These are phyloP conservation scores for Rhodinocichla rosea DNA, from an alignment of 2,113 vertebrate genomes.

Conservation along the genomic window DNA sequence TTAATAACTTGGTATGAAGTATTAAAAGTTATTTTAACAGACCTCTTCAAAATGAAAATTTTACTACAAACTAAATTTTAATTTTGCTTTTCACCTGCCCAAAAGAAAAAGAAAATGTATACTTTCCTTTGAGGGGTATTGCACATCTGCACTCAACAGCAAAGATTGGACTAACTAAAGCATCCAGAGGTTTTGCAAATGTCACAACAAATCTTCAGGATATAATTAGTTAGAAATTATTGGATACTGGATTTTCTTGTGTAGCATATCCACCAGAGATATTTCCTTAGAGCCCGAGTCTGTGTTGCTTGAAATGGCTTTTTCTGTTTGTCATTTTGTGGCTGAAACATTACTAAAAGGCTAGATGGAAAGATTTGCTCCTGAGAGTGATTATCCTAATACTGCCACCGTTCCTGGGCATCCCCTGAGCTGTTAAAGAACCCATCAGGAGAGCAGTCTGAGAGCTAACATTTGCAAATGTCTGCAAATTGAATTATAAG, in stretches of 20 bases:
- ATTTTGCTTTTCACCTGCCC: not conserved
- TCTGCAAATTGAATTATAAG: conserved; percentile 63
- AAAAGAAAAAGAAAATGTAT: not conserved
- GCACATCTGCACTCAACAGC: not conserved
- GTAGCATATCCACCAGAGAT: not conserved
- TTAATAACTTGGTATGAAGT: not conserved
- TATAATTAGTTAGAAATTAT: not conserved
- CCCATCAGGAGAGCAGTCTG: conserved; percentile 36
- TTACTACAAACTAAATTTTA: not conserved
- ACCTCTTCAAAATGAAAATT: not conserved
- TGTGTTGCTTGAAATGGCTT: not conserved
- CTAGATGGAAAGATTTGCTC: conserved; percentile 24
- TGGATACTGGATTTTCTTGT: not conserved
- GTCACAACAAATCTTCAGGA: not conserved
- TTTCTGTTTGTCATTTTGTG: not conserved
- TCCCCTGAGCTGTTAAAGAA: conserved; percentile 56
- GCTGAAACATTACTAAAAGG: conserved; percentile 14
- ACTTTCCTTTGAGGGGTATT: not conserved
- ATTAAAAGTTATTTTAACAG: not conserved
- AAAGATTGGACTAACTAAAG: not conserved
- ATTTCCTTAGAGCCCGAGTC: not conserved
- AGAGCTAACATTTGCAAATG: conserved; percentile 63
- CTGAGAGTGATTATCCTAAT: conserved; percentile 49
- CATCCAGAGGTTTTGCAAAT: not conserved
- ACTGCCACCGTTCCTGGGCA: conserved; percentile 35